These are phyloP conservation scores for Lingula anatina DNA, from an alignment of 2,888 invertebrate genomes.

Conservation along the genomic window DNA sequence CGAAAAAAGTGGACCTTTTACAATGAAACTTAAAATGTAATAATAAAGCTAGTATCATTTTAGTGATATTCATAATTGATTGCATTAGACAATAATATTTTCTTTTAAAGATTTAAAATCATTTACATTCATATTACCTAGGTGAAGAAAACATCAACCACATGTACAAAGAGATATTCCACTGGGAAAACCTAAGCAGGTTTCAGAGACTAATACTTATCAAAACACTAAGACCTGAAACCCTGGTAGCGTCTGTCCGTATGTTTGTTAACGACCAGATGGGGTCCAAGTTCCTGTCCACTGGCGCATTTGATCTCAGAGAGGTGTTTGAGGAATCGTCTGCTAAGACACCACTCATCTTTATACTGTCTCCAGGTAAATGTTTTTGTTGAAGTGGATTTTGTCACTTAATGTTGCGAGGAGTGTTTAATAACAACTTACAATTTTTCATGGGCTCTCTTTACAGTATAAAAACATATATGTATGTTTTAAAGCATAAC, in stretches of 20 bases:
- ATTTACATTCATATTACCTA: no score
- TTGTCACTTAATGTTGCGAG: background rate
- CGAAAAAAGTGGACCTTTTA: no score
- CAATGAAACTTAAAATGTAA: no score
- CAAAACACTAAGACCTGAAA: constrained; percentile 40
- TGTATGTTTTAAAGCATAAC: no score
- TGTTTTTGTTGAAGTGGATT: background rate
- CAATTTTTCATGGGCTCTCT: no score
- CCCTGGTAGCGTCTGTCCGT: constrained; percentile 31
- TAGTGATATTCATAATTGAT: no score
- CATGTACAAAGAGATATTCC: constrained; percentile 19
- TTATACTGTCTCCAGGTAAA: constrained; percentile 49
- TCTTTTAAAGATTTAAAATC: no score
- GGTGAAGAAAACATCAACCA: no score
- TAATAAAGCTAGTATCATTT: no score
- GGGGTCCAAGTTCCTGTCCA: constrained; percentile 38
- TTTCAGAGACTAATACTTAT: constrained; percentile 47
- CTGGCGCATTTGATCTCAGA: constrained; percentile 43
- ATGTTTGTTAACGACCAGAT: constrained; percentile 41
- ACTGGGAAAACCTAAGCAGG: constrained; percentile 36
- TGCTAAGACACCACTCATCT: constrained; percentile 48
- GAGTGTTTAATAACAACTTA: no score
- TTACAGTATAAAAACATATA: no score
- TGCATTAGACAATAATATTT: no score
- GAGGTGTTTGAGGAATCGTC: constrained; percentile 46